Evolutionary conservation across 2,888 invertebrate species (phyloP), one percentile per base, ranked within the genome.

Genomic region (Diloba caeruleocephala): DNA sequence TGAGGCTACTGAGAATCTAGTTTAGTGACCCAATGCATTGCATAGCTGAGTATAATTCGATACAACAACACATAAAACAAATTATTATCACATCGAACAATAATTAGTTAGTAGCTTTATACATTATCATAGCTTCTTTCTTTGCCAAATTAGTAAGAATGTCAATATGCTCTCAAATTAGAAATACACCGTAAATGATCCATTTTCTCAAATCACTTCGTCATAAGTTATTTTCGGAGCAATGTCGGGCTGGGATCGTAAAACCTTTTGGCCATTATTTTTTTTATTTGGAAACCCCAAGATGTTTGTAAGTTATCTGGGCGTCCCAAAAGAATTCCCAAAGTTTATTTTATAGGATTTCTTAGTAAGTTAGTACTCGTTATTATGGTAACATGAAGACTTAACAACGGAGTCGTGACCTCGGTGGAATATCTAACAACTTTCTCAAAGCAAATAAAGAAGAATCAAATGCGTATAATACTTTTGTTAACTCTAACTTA

Each of bases 261-360:
- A 42, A 52, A 55, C 39, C 6, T 37, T 50, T 26, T 21, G 7
- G 10, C n/a, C 14, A 33, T 38, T 33, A 13, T 54, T 45, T 43
- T 48, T 21, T 54, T 33, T 43, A 39, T 42, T 50, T 8, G 3
- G 10, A 32, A 13, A 19, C 17, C 14, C 13, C 7, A 9, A 31
- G 25, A 1, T 12, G 0, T 26, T 43, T 42, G 10, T 17, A 29
- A 12, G 33, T 34, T 14, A 34, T 53, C 25, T 39, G 5, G 21
- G 5, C 5, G n/a, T 26, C 33, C 21, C 15, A 19, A 28, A 50
- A 43, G 4, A 32, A 48, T 53, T 21, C 21, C 13, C 4, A 12
- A 50, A 48, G 26, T 50, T 41, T n/a, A 45, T 45, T 49, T 62
- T 49, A 49, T 53, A 49, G 33, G 38, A 45, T 51, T 68, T 51